Evolutionary conservation across 2,888 invertebrate species (phyloP).

Genomic region (Chironomus tentans): DNA sequence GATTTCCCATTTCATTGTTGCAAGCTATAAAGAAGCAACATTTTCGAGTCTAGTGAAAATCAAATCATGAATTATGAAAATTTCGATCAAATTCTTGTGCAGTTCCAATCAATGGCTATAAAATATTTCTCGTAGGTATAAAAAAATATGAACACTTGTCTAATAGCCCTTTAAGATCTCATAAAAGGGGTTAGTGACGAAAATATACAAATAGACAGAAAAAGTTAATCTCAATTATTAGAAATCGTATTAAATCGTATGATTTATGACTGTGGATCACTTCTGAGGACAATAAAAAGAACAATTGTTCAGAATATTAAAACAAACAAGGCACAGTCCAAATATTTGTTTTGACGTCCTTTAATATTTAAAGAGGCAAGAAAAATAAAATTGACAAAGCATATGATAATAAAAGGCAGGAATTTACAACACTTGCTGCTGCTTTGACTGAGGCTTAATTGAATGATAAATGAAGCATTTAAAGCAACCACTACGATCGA

Average conservation of each 20-base stretch:
- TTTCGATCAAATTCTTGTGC: neutral
- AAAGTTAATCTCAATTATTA: constrained; percentile 13
- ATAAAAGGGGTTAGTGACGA: neutral
- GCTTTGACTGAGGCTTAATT: neutral
- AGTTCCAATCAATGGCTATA: neutral
- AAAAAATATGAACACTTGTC: constrained; percentile 23
- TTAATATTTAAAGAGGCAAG: neutral
- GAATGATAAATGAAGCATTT: constrained; percentile 19
- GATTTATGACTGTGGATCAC: constrained; percentile 12
- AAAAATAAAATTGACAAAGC: neutral
- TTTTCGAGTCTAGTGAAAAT: neutral
- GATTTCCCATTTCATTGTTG: neutral
- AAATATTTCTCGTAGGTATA: neutral
- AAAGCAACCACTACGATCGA: neutral
- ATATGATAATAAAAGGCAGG: neutral
- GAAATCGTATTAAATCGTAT: constrained; percentile 9
- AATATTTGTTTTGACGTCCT: neutral
- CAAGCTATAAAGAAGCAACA: neutral
- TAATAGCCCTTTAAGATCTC: neutral
- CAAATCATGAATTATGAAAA: neutral
- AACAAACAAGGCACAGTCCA: neutral
- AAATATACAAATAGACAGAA: neutral
- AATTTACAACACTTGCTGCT: constrained; percentile 7
- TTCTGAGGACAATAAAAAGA: neutral
- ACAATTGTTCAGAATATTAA: neutral